Conservation (phyloP, 37 sponge, comb jelly and placozoan species). For the Eunapius fragilis region DNA sequence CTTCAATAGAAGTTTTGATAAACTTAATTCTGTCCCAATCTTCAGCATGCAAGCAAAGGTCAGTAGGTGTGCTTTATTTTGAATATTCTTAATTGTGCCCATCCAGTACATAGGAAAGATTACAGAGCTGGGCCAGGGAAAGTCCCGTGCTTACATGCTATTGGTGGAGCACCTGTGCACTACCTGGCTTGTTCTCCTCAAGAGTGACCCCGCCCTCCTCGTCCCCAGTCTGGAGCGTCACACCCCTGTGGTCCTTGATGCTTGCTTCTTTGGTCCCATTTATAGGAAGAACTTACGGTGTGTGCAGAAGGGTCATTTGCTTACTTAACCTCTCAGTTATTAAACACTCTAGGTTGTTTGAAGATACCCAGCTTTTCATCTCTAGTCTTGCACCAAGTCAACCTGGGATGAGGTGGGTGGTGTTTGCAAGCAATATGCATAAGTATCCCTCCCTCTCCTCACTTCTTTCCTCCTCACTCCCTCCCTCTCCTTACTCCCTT, state of each 20-base stretch:
- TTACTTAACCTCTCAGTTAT: background rate
- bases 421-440: background rate
- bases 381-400: slow-evolving; percentile 37
- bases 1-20: background rate
- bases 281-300: slow-evolving; percentile 70
- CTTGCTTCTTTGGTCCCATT: slow-evolving; percentile 62
- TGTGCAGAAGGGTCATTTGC: background rate
- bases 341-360: slow-evolving; percentile 17
- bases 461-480: too few relatives aligned
- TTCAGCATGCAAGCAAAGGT: slow-evolving; percentile 15
- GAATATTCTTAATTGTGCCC: background rate
- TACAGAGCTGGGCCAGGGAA: slow-evolving; percentile 40
- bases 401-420: slow-evolving; percentile 44
- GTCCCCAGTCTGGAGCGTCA: slow-evolving; percentile 18
- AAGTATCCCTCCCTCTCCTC: background rate
- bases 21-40: background rate
- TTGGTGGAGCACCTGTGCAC: slow-evolving; percentile 36
- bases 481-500: too few relatives aligned
- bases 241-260: slow-evolving; percentile 22
- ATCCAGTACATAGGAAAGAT: slow-evolving; percentile 10
- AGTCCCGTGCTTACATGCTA: slow-evolving; percentile 34
- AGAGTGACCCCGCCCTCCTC: background rate
- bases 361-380: slow-evolving; percentile 50
- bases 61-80: background rate
- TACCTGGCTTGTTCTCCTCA: slow-evolving; percentile 24